Percentiles rank a stretch among this genome's conserved stretches.
phyloP scores from a whole-genome alignment of 23 tunicate species.

The Ciona savignyi region DNA sequence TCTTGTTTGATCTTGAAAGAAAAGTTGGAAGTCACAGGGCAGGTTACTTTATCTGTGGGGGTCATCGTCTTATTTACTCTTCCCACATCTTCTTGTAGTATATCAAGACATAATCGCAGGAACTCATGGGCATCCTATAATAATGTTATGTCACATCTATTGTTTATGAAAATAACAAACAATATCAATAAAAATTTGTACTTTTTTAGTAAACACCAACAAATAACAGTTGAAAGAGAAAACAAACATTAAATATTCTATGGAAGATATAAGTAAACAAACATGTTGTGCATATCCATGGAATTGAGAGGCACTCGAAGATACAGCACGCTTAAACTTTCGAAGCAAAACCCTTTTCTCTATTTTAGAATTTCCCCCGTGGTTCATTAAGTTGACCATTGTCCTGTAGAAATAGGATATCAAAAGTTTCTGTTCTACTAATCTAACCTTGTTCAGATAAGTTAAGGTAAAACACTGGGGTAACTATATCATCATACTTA shows the following conservation, averaged over 20 bases:
- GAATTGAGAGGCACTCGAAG: slow-evolving; percentile 31
- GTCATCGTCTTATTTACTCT: not conserved
- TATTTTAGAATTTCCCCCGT: not conserved
- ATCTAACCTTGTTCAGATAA: no score
- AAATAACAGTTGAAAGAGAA: no score
- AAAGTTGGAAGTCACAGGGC: slow-evolving; percentile 37
- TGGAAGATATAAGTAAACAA: no score
- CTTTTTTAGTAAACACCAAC: not conserved
- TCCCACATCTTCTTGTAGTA: slow-evolving; percentile 22
- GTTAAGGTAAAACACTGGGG: no score
- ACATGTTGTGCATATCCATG: slow-evolving; percentile 46
- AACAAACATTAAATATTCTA: no score
- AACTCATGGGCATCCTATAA: slow-evolving; percentile 64
- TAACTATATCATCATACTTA: no score
- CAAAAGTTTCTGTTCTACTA: no score
- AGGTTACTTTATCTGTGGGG: not conserved
- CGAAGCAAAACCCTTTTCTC: slow-evolving; percentile 9
- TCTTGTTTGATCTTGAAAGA: slow-evolving; percentile 24
- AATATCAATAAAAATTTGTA: not conserved
- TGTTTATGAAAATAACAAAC: not conserved
- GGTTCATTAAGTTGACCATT: slow-evolving; percentile 17
- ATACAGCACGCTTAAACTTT: slow-evolving; percentile 28
- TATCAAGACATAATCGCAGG: slow-evolving; percentile 25
- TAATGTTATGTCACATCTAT: not conserved
- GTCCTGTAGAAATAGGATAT: no score